phyloP scores from a whole-genome alignment of 2,888 invertebrate genomes.

The Psococerastis gibbosa region DNA sequence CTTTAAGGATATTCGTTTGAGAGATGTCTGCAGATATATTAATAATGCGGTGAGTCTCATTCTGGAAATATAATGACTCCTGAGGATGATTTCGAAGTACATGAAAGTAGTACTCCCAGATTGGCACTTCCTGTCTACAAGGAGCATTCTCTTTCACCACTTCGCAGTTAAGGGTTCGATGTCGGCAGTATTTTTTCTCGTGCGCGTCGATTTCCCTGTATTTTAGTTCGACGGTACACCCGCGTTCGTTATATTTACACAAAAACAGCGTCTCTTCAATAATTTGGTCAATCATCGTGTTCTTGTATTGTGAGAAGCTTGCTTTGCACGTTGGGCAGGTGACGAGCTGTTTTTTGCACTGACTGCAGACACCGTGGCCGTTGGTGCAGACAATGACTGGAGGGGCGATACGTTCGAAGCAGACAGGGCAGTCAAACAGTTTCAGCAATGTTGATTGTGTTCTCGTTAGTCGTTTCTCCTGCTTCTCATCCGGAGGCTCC shows the following conservation, averaged over 20 bases:
- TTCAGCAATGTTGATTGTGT: neutral
- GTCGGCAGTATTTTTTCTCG: slow-evolving; percentile 5
- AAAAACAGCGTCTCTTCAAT: slow-evolving; percentile 4
- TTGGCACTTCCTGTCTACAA: neutral
- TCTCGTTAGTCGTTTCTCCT: slow-evolving; percentile 2
- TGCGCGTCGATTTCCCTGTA: slow-evolving; percentile 2
- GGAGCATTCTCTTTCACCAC: neutral
- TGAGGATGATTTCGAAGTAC: neutral
- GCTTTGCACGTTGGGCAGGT: slow-evolving; percentile 10
- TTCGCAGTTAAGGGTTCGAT: neutral
- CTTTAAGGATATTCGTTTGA: neutral
- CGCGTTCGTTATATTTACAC: neutral
- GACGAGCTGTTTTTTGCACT: neutral
- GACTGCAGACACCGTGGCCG: slow-evolving; percentile 6
- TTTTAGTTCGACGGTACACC: slow-evolving; percentile 5
- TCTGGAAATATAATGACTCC: neutral
- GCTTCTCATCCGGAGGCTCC: neutral
- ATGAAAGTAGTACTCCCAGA: slow-evolving; percentile 4
- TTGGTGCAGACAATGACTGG: slow-evolving; percentile 1
- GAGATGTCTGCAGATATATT: neutral
- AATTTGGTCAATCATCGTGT: slow-evolving; percentile 9
- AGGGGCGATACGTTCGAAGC: slow-evolving; percentile 7
- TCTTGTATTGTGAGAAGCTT: slow-evolving; percentile 4
- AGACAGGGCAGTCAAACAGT: slow-evolving; percentile 8
- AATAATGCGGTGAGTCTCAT: neutral